phyloP scores from a whole-genome alignment of 2,888 invertebrate genomes.

The Catocala sponsa region DNA sequence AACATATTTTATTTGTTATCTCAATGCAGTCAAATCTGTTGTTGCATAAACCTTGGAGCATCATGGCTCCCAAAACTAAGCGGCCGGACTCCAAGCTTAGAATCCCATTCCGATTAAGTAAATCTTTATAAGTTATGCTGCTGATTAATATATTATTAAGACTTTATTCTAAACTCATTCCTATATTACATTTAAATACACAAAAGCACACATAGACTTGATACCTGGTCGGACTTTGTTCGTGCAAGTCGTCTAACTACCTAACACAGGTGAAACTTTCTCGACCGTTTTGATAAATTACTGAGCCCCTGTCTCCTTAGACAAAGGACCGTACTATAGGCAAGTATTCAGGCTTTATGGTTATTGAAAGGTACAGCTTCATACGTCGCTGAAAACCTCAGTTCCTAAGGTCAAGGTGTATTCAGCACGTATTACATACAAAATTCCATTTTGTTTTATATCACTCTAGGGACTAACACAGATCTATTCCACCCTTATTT shows the following conservation, averaged over 20 bases:
- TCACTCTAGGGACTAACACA: constrained; percentile 11
- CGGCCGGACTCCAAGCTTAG: too few species aligned
- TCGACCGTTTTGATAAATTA: not conserved
- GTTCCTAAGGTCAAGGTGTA: constrained; percentile 7
- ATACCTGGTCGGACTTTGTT: too few species aligned
- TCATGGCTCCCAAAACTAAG: too few species aligned
- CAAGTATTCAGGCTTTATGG: not conserved
- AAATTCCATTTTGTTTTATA: constrained; percentile 24
- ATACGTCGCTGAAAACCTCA: not conserved
- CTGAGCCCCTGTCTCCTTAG: not conserved
- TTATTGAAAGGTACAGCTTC: not conserved
- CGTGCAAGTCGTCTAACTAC: not conserved
- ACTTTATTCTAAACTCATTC: too few species aligned
- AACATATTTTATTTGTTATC: too few species aligned
- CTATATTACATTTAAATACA: too few species aligned
- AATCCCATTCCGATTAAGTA: too few species aligned
- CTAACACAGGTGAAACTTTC: not conserved
- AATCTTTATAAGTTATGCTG: too few species aligned
- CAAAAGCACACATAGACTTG: too few species aligned
- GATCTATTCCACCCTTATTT: constrained; percentile 18
- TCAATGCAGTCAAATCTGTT: too few species aligned
- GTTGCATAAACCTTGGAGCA: too few species aligned
- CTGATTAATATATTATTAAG: too few species aligned
- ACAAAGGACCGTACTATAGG: not conserved
- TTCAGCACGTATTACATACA: constrained; percentile 18